Percentiles rank a stretch among this genome's conserved stretches.
These are phyloP conservation scores for Synanthedon andrenaeformis DNA, from an alignment of 2,888 invertebrate species.

Conservation along the genomic window DNA sequence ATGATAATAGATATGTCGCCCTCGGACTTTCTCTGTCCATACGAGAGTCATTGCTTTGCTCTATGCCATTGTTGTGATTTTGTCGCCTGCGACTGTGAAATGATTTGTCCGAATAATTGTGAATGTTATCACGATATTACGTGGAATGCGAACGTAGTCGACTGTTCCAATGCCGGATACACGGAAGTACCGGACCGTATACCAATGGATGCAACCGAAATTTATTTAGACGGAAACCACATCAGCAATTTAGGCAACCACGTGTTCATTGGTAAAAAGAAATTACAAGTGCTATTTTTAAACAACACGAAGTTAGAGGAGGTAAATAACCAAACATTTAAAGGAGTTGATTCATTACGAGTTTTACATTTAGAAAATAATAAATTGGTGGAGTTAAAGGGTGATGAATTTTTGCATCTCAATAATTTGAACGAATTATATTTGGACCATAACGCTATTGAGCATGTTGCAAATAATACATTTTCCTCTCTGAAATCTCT, in stretches of 20 bases:
- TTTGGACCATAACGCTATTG: slow-evolving; percentile 82
- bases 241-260: slow-evolving; percentile 83
- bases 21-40: slow-evolving; percentile 84
- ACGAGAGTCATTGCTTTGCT: slow-evolving; percentile 87
- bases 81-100: slow-evolving; percentile 91
- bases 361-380: slow-evolving; percentile 84
- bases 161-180: slow-evolving; percentile 81
- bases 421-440: slow-evolving; percentile 81
- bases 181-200: slow-evolving; percentile 80
- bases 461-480: slow-evolving; percentile 80
- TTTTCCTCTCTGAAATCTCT: slow-evolving; percentile 81
- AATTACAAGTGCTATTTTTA: slow-evolving; percentile 80
- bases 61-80: slow-evolving; percentile 91
- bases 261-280: slow-evolving; percentile 87
- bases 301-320: slow-evolving; percentile 81
- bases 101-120: slow-evolving; percentile 89
- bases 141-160: slow-evolving; percentile 87
- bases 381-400: slow-evolving; percentile 77
- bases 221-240: slow-evolving; percentile 87
- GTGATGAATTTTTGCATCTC: slow-evolving; percentile 83
- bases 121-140: slow-evolving; percentile 88
- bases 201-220: slow-evolving; percentile 91
- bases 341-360: slow-evolving; percentile 79
- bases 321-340: slow-evolving; percentile 84
- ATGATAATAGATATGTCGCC: slow-evolving; percentile 77